Evolutionary conservation across 2,888 invertebrate species (phyloP).

Genomic region (Digitonthophagus gazella): DNA sequence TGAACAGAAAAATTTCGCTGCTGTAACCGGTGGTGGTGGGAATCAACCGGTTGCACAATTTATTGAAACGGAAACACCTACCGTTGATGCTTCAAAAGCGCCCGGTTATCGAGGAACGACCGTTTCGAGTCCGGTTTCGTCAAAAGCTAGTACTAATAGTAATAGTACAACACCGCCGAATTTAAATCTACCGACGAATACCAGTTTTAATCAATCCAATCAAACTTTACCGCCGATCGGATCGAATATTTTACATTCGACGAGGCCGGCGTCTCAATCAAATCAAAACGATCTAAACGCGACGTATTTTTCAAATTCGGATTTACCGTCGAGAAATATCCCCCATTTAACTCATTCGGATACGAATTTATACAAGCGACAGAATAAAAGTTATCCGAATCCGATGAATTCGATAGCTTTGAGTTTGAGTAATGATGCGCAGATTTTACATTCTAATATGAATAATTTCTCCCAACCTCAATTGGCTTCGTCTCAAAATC

Average conservation of each 20-base stretch:
- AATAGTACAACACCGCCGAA: conserved; percentile 56
- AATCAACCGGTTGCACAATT: conserved; percentile 47
- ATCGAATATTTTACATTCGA: conserved; percentile 42
- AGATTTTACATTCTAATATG: conserved; percentile 44
- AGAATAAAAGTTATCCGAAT: conserved; percentile 33
- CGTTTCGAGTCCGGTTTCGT: conserved; percentile 74
- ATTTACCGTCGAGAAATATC: conserved; percentile 31
- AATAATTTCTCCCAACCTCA: conserved; percentile 47
- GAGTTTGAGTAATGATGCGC: conserved; percentile 49
- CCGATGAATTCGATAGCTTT: conserved; percentile 48
- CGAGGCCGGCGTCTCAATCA: conserved; percentile 36
- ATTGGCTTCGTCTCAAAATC: conserved; percentile 29
- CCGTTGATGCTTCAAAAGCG: conserved; percentile 83
- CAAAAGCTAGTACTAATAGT: conserved; percentile 58
- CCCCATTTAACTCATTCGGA: conserved; percentile 35
- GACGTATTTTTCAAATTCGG: conserved; percentile 32
- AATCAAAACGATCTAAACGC: conserved; percentile 36
- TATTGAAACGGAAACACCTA: conserved; percentile 56
- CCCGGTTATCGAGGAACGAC: conserved; percentile 84
- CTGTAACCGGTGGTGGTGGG: conserved; percentile 60
- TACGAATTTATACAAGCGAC: conserved; percentile 39
- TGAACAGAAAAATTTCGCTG: conserved; percentile 68
- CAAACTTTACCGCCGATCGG: conserved; percentile 45
- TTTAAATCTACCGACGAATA: conserved; percentile 38
- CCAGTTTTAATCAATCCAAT: conserved; percentile 28